Evolutionary conservation across 2,888 invertebrate species (phyloP).

Genomic region (Octodonta nipae): DNA sequence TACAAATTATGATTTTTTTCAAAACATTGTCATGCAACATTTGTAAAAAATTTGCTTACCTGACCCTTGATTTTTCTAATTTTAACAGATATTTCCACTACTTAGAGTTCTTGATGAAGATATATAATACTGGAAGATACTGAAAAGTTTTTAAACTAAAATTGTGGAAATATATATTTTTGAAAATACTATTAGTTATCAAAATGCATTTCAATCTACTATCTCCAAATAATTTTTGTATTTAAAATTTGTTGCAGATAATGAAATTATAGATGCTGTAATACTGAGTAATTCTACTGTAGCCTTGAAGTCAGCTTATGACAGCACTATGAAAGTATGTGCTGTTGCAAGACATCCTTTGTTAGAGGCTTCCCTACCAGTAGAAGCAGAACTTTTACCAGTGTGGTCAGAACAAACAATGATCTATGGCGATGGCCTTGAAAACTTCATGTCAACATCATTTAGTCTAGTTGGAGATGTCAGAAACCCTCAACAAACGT

Average conservation of each 20-base stretch:
- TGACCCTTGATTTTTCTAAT: too few species aligned
- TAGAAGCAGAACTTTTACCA: constrained; percentile 80
- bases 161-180: too few species aligned
- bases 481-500: constrained; percentile 69
- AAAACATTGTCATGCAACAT: too few species aligned
- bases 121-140: too few species aligned
- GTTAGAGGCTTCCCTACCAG: constrained; percentile 68
- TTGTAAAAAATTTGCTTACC: too few species aligned
- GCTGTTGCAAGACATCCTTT: constrained; percentile 71
- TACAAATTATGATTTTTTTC: too few species aligned
- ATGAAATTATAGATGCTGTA: constrained; percentile 59
- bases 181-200: too few species aligned
- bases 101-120: too few species aligned
- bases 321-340: constrained; percentile 59
- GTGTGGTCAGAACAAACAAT: constrained; percentile 78
- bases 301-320: constrained; percentile 60
- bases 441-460: constrained; percentile 57
- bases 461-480: constrained; percentile 76
- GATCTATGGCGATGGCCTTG: constrained; percentile 58
- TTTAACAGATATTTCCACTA: too few species aligned
- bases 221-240: neutral
- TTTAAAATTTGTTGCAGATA: constrained; percentile 32
- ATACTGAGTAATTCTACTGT: constrained; percentile 69
- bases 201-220: too few species aligned
- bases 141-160: too few species aligned